Evolutionary conservation across 2,797 vertebrate species (phyloP).

Genomic region (Anas bahamensis): DNA sequence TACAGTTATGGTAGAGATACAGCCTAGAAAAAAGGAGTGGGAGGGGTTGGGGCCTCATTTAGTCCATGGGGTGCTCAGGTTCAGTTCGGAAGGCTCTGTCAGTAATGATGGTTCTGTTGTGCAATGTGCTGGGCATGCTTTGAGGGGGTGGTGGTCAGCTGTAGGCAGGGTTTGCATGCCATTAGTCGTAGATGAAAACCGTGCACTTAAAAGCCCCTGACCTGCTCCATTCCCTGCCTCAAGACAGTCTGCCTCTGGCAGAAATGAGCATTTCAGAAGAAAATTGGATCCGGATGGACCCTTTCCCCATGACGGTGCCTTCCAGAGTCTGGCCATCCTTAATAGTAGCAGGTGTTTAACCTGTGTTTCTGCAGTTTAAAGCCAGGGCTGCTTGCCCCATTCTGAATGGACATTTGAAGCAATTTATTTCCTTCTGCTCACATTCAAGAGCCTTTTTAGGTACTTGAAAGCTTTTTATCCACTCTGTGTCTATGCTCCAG

Average conservation of each 20-base stretch:
- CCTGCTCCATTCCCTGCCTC: not conserved
- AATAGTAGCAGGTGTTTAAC: not conserved
- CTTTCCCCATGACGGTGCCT: not conserved
- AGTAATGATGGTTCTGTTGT: not conserved
- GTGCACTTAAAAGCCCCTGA: not conserved
- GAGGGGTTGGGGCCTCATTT: not conserved
- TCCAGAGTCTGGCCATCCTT: not conserved
- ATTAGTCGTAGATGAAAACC: not conserved
- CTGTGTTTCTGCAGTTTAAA: not conserved
- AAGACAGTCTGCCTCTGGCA: not conserved
- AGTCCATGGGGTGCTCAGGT: not conserved
- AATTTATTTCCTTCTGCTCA: not conserved
- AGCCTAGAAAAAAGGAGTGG: not conserved
- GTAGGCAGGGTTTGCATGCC: not conserved
- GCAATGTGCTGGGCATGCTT: accelerated
- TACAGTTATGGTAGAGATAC: not conserved
- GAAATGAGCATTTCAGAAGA: not conserved
- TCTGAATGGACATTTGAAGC: not conserved
- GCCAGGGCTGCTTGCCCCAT: not conserved
- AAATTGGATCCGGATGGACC: too few species aligned
- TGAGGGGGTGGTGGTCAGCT: not conserved
- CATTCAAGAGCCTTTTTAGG: not conserved
- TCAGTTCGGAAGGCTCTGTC: not conserved
- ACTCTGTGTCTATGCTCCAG: not conserved
- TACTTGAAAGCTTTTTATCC: not conserved